Evolutionary conservation across 1,140 invertebrate species (phyloP).

Genomic region (Lethrus apterus): DNA sequence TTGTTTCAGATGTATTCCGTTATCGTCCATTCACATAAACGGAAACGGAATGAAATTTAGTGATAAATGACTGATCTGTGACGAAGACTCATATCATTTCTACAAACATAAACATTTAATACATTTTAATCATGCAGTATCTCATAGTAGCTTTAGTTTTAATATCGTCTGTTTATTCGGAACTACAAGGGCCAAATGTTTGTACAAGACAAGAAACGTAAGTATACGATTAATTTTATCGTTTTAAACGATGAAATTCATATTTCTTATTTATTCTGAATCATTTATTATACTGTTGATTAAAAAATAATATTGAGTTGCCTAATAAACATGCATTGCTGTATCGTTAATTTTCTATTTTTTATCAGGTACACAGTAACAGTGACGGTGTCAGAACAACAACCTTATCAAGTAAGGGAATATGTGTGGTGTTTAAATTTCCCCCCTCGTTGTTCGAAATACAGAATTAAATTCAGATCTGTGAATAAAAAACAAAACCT

Average conservation of each 20-base stretch:
- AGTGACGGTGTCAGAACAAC: constrained; percentile 65
- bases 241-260: constrained; percentile 3
- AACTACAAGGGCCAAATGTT: constrained; percentile 48
- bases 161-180: constrained; percentile 7
- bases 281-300: not conserved
- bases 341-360: constrained; percentile 18
- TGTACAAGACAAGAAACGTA: constrained; percentile 50
- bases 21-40: too few relatives aligned
- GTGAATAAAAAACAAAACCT: constrained; percentile 65
- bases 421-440: constrained; percentile 76
- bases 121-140: not conserved
- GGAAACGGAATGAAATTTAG: too few relatives aligned
- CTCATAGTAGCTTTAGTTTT: not conserved
- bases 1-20: too few relatives aligned
- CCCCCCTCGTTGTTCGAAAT: constrained; percentile 79
- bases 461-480: constrained; percentile 66
- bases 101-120: not conserved
- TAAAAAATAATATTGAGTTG: not conserved
- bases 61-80: too few relatives aligned
- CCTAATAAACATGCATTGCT: not conserved
- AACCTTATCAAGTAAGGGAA: constrained; percentile 72
- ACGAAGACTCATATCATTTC: too few relatives aligned
- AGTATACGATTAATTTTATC: constrained; percentile 30
- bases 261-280: not conserved
- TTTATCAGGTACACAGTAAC: constrained; percentile 62